Conservation (phyloP, 1,140 invertebrate genomes). For the Campoletis sonorensis region DNA sequence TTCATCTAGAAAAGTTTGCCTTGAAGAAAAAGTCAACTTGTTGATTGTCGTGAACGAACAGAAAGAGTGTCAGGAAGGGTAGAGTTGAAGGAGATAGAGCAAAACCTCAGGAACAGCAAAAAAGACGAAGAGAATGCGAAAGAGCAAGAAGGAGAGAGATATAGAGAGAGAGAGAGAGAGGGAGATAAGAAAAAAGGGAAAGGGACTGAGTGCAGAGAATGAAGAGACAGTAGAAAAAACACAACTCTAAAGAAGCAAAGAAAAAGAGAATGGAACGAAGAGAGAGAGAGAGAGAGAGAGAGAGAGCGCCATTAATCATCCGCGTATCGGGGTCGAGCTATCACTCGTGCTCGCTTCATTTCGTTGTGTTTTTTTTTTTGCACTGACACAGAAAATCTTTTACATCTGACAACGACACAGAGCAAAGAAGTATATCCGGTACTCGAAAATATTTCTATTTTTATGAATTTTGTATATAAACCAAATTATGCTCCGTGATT, state of each 20-base stretch:
- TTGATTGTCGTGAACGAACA: conserved; percentile 50
- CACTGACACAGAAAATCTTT: neutral
- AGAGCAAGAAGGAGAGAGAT: too few relatives aligned
- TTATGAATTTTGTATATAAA: neutral
- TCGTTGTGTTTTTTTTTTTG: conserved; percentile 31
- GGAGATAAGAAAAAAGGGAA: neutral
- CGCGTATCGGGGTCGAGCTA: conserved; percentile 48
- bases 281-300: neutral
- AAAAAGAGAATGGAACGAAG: too few relatives aligned
- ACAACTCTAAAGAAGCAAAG: neutral
- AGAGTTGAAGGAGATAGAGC: neutral
- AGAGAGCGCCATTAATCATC: conserved; percentile 65
- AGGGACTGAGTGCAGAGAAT: neutral
- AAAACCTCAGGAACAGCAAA: neutral
- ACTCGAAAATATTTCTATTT: neutral
- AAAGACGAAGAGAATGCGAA: neutral
- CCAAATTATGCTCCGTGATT: neutral
- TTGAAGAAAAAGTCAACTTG: conserved; percentile 56
- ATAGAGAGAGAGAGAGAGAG: conserved; percentile 1
- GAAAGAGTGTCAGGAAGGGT: conserved; percentile 15
- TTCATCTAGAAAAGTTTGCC: conserved; percentile 41
- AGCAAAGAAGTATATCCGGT: neutral
- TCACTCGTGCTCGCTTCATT: conserved; percentile 36
- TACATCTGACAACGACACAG: conserved; percentile 4
- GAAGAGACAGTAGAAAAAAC: conserved; percentile 2